phyloP scores from a whole-genome alignment of 2,797 vertebrate species.

The Coccyzus lansbergi region DNA sequence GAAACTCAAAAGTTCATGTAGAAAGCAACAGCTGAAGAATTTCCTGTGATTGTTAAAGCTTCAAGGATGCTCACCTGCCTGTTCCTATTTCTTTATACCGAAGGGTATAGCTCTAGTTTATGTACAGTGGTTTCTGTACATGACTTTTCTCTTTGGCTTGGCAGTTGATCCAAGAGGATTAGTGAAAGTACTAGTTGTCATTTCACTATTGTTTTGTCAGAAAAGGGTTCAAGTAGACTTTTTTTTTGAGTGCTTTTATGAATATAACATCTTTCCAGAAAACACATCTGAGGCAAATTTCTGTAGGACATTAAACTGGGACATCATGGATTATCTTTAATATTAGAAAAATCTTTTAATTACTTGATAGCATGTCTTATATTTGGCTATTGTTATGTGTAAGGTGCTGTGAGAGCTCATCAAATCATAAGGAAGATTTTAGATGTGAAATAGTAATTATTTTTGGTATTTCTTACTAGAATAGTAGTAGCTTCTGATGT shows the following conservation, averaged over 20 bases:
- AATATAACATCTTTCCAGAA: slow-evolving; percentile 33
- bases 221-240: slow-evolving; percentile 29
- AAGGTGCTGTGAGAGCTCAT: slow-evolving; percentile 2
- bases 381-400: slow-evolving; percentile 35
- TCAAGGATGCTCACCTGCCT: slow-evolving; percentile 17
- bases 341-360: slow-evolving; percentile 63
- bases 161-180: slow-evolving; percentile 37
- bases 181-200: slow-evolving; percentile 53
- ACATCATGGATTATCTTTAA: slow-evolving; percentile 54
- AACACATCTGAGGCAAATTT: slow-evolving; percentile 41
- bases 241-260: slow-evolving; percentile 2
- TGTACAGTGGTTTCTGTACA: not conserved
- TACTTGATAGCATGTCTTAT: not conserved
- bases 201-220: slow-evolving; percentile 48
- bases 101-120: slow-evolving; percentile 1
- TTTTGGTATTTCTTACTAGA: not conserved
- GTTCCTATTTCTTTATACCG: slow-evolving; percentile 32
- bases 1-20: not conserved
- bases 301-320: slow-evolving; percentile 37
- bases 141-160: slow-evolving; percentile 34
- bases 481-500: not conserved
- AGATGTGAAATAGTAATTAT: not conserved
- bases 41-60: not conserved
- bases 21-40: not conserved
- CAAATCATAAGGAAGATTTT: slow-evolving; percentile 14